A percentile compares a stretch with the other conserved stretches of the same genome.
Evolutionary conservation across 30 jellyfish, hydroid and myxozoan genomes (phyloP).

Genomic region (Phacellophora camtschatica): DNA sequence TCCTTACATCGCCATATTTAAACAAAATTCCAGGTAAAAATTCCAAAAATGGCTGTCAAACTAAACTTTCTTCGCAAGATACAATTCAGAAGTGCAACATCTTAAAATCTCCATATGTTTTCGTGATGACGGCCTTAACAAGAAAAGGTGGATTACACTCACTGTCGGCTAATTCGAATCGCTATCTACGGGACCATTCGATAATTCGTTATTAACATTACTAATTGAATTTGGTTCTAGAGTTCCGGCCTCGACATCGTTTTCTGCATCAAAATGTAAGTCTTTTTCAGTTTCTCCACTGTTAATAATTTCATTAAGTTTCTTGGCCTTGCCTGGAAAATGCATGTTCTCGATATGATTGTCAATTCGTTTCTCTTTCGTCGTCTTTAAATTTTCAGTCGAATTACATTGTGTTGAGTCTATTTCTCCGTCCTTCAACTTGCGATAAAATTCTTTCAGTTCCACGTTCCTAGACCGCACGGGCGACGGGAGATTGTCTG

Average conservation of each 20-base stretch:
- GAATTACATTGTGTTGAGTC: neutral
- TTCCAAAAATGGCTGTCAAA: too few species aligned
- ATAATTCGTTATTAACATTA: neutral
- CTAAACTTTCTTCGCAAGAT: too few species aligned
- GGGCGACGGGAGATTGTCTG: conserved; percentile 15
- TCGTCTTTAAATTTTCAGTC: neutral
- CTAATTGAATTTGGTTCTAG: neutral
- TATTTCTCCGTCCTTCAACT: conserved; percentile 42
- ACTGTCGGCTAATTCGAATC: too few species aligned
- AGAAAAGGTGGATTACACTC: too few species aligned
- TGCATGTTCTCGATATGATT: conserved; percentile 52
- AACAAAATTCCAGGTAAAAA: too few species aligned
- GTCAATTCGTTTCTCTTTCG: conserved; percentile 9
- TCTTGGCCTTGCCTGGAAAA: conserved; percentile 66
- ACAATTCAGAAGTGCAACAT: too few species aligned
- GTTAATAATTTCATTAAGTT: conserved; percentile 42
- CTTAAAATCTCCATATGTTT: too few species aligned
- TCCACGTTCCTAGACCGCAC: conserved; percentile 33
- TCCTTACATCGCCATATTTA: too few species aligned
- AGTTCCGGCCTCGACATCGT: neutral
- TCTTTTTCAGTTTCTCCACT: neutral
- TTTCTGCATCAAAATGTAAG: neutral
- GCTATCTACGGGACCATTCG: neutral
- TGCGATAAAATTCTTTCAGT: conserved; percentile 49
- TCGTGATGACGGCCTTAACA: too few species aligned